phyloP scores from a whole-genome alignment of 2,888 invertebrate genomes.

The Mesorhabditis sp. region DNA sequence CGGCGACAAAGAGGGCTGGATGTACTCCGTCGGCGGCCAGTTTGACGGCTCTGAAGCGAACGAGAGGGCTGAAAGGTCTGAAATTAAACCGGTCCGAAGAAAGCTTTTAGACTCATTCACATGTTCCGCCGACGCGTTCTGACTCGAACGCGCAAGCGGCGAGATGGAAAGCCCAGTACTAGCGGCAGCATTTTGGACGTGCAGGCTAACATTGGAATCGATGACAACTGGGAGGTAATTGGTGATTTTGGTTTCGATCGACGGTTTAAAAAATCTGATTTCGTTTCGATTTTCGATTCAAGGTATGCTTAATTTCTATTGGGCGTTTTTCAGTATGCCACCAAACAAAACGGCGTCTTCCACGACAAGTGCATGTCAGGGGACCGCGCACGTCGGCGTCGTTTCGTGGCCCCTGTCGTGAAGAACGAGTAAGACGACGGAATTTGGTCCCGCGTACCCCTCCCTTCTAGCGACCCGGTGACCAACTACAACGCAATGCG shows the following conservation, averaged over 20 bases:
- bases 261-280: not conserved
- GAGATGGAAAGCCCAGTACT: not conserved
- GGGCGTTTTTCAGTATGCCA: slow-evolving; percentile 28
- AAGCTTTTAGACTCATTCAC: slow-evolving; percentile 17
- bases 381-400: slow-evolving; percentile 30
- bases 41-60: slow-evolving; percentile 32
- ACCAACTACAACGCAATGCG: slow-evolving; percentile 21
- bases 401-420: slow-evolving; percentile 38
- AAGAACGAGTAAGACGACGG: slow-evolving; percentile 10
- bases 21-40: slow-evolving; percentile 32
- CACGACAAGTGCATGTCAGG: slow-evolving; percentile 24
- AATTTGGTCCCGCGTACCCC: slow-evolving; percentile 1
- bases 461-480: slow-evolving; percentile 5
- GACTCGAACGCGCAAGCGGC: slow-evolving; percentile 14
- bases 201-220: slow-evolving; percentile 11
- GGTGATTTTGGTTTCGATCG: slow-evolving; percentile 20
- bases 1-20: slow-evolving; percentile 49
- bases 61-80: slow-evolving; percentile 12
- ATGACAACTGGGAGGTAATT: slow-evolving; percentile 27
- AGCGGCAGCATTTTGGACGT: no score
- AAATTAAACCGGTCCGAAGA: slow-evolving; percentile 13
- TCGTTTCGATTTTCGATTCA: no score
- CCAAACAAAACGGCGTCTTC: slow-evolving; percentile 29
- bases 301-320: no score
- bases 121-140: slow-evolving; percentile 28